A percentile compares a stretch with the other conserved stretches of the same genome.
These are phyloP conservation scores for Lateolabrax maculatus DNA, from an alignment of 2,797 vertebrate genomes.

Conservation along the genomic window DNA sequence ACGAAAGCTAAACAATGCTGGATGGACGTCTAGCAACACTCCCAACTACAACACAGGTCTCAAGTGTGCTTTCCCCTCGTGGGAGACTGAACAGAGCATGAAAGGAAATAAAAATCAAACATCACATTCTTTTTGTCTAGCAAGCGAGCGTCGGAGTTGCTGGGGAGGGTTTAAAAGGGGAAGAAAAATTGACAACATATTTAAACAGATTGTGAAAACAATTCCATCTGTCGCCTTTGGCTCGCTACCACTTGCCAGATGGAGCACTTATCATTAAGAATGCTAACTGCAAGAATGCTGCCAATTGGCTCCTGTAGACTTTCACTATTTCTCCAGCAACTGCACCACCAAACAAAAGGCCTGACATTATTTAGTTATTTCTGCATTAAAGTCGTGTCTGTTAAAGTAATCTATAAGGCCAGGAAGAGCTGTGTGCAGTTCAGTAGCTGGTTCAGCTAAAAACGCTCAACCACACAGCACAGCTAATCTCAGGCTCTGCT, in stretches of 20 bases:
- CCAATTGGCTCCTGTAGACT: slow-evolving; percentile 78
- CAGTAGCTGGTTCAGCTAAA: slow-evolving; percentile 46
- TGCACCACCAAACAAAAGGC: slow-evolving; percentile 71
- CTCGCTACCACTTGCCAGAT: slow-evolving; percentile 79
- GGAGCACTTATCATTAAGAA: slow-evolving; percentile 86
- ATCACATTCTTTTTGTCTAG: slow-evolving; percentile 58
- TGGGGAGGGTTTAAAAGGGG: slow-evolving; percentile 74
- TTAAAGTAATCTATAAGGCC: slow-evolving; percentile 59
- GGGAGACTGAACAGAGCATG: slow-evolving; percentile 3
- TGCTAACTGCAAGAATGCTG: slow-evolving; percentile 78
- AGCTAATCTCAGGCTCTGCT: slow-evolving; percentile 71
- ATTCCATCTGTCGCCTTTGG: slow-evolving; percentile 88
- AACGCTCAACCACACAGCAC: slow-evolving; percentile 45
- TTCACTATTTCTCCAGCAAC: slow-evolving; percentile 57
- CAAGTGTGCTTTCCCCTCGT: not conserved
- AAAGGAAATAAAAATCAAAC: slow-evolving; percentile 68
- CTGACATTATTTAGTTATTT: slow-evolving; percentile 70
- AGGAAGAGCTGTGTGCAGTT: slow-evolving; percentile 10
- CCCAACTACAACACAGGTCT: not conserved
- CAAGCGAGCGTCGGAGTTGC: slow-evolving; percentile 46
- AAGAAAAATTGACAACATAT: slow-evolving; percentile 86
- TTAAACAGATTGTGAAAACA: slow-evolving; percentile 89
- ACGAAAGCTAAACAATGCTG: not conserved
- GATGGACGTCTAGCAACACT: not conserved
- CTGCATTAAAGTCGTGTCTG: slow-evolving; percentile 66